Conservation (phyloP, 2,888 invertebrate species). For the Pimpla rufipes region DNA sequence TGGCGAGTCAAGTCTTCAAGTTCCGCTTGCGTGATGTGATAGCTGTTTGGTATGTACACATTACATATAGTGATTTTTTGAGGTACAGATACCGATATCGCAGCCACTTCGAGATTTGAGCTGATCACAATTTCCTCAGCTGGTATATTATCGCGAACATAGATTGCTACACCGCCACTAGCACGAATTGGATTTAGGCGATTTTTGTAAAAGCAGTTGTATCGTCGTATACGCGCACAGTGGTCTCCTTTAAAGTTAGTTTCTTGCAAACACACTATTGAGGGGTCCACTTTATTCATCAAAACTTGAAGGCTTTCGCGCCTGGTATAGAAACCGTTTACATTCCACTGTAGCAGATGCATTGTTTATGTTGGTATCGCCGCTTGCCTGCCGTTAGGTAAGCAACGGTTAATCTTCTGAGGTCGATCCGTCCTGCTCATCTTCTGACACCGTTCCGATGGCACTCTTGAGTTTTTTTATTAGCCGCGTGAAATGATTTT, state of each 20-base stretch:
- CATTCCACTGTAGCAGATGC: constrained; percentile 56
- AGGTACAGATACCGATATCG: constrained; percentile 53
- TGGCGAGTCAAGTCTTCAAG: constrained; percentile 60
- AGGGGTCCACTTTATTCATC: constrained; percentile 35
- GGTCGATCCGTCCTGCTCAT: constrained; percentile 5
- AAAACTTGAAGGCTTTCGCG: constrained; percentile 39
- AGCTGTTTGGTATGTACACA: constrained; percentile 59
- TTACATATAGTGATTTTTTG: constrained; percentile 65
- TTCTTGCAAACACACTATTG: constrained; percentile 51
- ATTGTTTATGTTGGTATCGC: constrained; percentile 15
- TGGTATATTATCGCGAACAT: constrained; percentile 52
- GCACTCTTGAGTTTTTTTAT: constrained; percentile 36
- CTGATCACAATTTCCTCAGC: constrained; percentile 47
- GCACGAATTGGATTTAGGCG: constrained; percentile 49
- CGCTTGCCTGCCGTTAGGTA: constrained; percentile 4
- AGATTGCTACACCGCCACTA: constrained; percentile 69
- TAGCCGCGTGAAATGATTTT: constrained; percentile 29
- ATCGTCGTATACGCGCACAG: constrained; percentile 21
- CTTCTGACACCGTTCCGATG: neutral
- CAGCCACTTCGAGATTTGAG: constrained; percentile 68
- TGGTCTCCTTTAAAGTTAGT: constrained; percentile 48
- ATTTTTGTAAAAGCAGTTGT: constrained; percentile 51
- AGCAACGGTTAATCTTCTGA: neutral
- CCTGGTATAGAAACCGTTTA: constrained; percentile 41
- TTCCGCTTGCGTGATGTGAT: constrained; percentile 1